Conservation (phyloP, 2,888 invertebrate species). For the Carcina quercana region DNA sequence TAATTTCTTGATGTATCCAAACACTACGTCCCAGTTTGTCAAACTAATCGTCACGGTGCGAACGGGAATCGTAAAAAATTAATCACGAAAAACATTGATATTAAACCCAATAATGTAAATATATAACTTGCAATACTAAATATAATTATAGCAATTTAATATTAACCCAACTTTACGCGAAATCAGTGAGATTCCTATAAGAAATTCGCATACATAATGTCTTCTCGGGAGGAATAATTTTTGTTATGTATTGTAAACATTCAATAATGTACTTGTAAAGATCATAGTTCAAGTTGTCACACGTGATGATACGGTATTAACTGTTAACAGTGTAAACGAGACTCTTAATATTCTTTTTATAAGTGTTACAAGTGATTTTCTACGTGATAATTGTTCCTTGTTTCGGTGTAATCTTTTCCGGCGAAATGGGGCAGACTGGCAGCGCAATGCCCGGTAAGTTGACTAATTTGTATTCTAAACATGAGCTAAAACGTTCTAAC, state of each 20-base stretch:
- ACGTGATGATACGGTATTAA: slow-evolving; percentile 25
- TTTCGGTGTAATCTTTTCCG: slow-evolving; percentile 13
- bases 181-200: slow-evolving; percentile 26
- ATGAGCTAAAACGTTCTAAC: slow-evolving; percentile 25
- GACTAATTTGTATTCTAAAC: slow-evolving; percentile 28
- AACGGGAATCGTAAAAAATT: neutral
- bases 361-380: slow-evolving; percentile 26
- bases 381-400: slow-evolving; percentile 20
- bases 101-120: slow-evolving; percentile 26
- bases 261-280: slow-evolving; percentile 30
- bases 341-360: too few relatives aligned
- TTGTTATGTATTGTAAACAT: slow-evolving; percentile 30
- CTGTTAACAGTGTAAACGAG: slow-evolving; percentile 18
- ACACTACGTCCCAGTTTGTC: slow-evolving; percentile 1
- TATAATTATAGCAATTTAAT: slow-evolving; percentile 11
- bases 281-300: slow-evolving; percentile 47
- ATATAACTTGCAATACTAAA: slow-evolving; percentile 23
- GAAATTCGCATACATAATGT: slow-evolving; percentile 16
- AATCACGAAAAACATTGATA: slow-evolving; percentile 16
- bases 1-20: neutral
- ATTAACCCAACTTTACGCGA: slow-evolving; percentile 11
- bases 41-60: neutral
- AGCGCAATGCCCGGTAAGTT: slow-evolving; percentile 63
- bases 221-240: slow-evolving; percentile 1
- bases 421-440: slow-evolving; percentile 58